These are phyloP conservation scores for Ophthalmolycus amberensis DNA, from an alignment of 2,113 vertebrate species.

Conservation along the genomic window DNA sequence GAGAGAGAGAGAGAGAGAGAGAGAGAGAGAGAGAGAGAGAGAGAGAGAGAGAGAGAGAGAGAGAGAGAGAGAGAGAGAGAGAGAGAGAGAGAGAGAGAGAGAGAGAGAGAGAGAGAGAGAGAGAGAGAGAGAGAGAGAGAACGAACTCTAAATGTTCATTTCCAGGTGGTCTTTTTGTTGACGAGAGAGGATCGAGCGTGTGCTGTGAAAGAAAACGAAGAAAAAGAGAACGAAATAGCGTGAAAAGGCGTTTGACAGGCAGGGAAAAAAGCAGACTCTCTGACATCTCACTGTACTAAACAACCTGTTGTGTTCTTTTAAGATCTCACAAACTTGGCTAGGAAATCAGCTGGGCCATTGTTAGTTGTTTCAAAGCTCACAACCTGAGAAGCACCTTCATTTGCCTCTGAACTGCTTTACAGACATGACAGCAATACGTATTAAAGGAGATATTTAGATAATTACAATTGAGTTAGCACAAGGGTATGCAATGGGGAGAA, in stretches of 20 bases:
- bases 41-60: no score
- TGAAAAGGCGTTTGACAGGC: conserved; percentile 17
- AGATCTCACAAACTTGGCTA: background rate
- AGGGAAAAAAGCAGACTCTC: background rate
- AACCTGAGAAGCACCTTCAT: background rate
- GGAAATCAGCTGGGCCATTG: background rate
- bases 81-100: no score
- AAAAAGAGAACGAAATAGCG: background rate
- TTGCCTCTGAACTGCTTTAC: no score
- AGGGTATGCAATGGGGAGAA: background rate
- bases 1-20: no score
- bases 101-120: no score
- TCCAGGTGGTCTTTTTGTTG: conserved; percentile 18
- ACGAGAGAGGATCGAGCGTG: background rate
- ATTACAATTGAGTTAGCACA: background rate
- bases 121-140: background rate
- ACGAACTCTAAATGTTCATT: background rate
- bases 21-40: no score
- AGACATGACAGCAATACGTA: background rate
- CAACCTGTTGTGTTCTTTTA: background rate
- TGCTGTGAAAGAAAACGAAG: background rate
- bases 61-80: no score
- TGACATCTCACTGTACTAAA: conserved; percentile 2
- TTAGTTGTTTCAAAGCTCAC: background rate
- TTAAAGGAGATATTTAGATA: background rate